A percentile compares a stretch with the other conserved stretches of the same genome.
Evolutionary conservation across 2,888 invertebrate genomes (phyloP).

Genomic region (Phyto melanocephala): DNA sequence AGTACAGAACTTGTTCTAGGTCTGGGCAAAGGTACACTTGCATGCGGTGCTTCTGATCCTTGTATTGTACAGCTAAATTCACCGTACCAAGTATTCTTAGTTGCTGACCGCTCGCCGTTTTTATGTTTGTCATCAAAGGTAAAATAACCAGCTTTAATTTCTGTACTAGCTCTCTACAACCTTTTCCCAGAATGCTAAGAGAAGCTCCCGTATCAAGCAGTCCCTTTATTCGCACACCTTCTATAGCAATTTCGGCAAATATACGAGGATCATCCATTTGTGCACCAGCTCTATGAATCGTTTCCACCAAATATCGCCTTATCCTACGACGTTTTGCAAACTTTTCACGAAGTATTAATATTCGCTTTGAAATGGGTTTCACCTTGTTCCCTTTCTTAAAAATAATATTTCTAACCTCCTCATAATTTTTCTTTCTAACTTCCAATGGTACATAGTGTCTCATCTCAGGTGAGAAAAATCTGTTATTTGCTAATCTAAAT

Average conservation of each 20-base stretch:
- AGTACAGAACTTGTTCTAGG: constrained; percentile 18
- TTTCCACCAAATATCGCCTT: neutral
- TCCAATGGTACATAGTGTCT: neutral
- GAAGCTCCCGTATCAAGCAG: constrained; percentile 20
- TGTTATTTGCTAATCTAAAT: neutral
- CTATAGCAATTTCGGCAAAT: neutral
- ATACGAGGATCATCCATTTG: neutral
- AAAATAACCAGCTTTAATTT: neutral
- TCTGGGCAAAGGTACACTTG: constrained; percentile 26
- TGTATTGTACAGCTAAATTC: neutral
- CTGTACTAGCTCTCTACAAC: constrained; percentile 5
- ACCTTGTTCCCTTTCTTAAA: neutral
- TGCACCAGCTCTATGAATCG: neutral
- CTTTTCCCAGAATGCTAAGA: constrained; percentile 15
- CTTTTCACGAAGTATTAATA: neutral
- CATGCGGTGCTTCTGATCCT: neutral
- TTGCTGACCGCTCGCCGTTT: constrained; percentile 26
- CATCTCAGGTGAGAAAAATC: no score
- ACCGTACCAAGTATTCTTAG: constrained; percentile 16
- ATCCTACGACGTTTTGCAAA: neutral
- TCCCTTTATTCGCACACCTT: neutral
- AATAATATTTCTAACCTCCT: neutral
- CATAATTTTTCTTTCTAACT: neutral
- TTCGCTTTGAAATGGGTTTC: neutral
- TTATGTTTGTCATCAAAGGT: neutral